phyloP scores from a whole-genome alignment of 1,140 invertebrate species.

The Helicoverpa armigera region DNA sequence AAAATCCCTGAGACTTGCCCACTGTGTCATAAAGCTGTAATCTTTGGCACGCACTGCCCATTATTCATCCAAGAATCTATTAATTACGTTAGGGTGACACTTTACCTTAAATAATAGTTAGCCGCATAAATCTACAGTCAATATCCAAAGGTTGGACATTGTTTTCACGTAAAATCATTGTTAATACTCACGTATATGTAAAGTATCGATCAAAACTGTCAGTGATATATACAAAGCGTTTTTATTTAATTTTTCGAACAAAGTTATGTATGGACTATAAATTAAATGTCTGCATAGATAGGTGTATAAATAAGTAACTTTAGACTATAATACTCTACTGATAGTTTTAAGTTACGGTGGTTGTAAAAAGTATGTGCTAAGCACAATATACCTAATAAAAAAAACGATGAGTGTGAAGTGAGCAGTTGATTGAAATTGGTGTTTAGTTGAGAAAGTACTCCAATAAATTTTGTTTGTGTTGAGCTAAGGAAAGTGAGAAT shows the following conservation, averaged over 20 bases:
- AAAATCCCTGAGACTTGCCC: conserved; percentile 7
- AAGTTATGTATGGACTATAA: background rate
- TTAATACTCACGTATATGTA: background rate
- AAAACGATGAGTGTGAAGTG: background rate
- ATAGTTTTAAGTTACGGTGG: conserved; percentile 30
- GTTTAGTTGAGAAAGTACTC: conserved; percentile 1
- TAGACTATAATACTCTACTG: conserved; percentile 24
- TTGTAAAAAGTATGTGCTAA: conserved; percentile 51
- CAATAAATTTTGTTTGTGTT: conserved; percentile 35
- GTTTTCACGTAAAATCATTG: background rate
- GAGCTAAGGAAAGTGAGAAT: conserved; percentile 22
- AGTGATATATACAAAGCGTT: conserved; percentile 28
- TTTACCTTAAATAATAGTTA: conserved; percentile 32
- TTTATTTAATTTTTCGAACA: conserved; percentile 13
- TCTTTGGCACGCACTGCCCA: conserved; percentile 44
- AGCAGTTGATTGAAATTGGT: background rate
- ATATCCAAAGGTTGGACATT: conserved; percentile 6
- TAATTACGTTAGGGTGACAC: conserved; percentile 29
- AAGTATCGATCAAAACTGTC: conserved; percentile 15
- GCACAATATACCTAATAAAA: conserved; percentile 35
- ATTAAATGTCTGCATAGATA: conserved; percentile 15
- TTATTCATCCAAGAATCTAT: conserved; percentile 41
- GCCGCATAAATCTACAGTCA: conserved; percentile 12
- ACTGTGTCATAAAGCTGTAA: conserved; percentile 39
- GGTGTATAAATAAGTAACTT: conserved; percentile 19